These are phyloP conservation scores for Nomada ruficornis DNA, from an alignment of 2,888 invertebrate species.

Conservation along the genomic window DNA sequence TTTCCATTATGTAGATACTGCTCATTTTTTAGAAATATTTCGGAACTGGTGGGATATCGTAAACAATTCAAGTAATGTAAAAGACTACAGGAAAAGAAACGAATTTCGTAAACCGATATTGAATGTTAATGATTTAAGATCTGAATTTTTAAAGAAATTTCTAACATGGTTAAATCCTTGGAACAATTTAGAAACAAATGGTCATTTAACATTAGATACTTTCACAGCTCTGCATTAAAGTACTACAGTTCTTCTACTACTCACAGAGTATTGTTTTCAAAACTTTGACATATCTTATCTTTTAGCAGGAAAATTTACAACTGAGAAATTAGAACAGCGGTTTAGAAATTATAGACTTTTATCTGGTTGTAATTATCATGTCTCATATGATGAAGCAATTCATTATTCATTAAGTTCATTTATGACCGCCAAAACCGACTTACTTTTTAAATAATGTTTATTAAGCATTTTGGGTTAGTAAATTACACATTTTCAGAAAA, in stretches of 20 bases:
- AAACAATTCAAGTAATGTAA: background rate
- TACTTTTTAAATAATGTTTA: no score
- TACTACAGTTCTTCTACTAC: slow-evolving; percentile 17
- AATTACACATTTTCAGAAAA: no score
- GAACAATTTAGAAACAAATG: slow-evolving; percentile 1
- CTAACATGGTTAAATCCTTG: background rate
- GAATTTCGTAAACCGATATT: slow-evolving; percentile 11
- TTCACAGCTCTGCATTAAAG: slow-evolving; percentile 18
- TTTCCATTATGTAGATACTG: no score
- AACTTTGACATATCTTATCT: slow-evolving; percentile 10
- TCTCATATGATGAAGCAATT: no score
- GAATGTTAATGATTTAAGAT: slow-evolving; percentile 16
- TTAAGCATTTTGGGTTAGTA: no score
- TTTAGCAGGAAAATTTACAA: background rate
- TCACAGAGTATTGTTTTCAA: slow-evolving; percentile 16
- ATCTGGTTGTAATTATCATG: no score
- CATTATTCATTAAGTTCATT: no score
- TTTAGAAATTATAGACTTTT: slow-evolving; percentile 12
- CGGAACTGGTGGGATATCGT: no score
- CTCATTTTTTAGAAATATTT: no score
- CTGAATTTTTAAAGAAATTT: slow-evolving; percentile 18
- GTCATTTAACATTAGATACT: slow-evolving; percentile 2
- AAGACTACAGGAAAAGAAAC: slow-evolving; percentile 15
- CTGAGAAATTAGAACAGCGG: slow-evolving; percentile 15
- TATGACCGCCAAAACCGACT: no score